A percentile compares a stretch with the other conserved stretches of the same genome.
These are phyloP conservation scores for Columba guinea DNA, from an alignment of 2,797 vertebrate species.

Conservation along the genomic window DNA sequence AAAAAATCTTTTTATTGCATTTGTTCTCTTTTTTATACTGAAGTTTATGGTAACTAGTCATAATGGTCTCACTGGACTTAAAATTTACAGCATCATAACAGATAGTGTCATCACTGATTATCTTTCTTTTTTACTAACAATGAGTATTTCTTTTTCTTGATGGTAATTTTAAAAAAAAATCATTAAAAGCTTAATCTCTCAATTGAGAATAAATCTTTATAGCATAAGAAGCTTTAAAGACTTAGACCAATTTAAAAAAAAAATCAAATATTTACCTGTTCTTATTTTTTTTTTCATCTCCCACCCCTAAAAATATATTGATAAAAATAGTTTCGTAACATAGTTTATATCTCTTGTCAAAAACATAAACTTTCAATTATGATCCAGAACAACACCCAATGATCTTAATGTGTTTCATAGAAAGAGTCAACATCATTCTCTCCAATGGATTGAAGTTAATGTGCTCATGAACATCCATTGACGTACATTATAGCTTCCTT, in stretches of 20 bases:
- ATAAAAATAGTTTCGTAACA: not conserved
- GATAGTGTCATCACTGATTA: not conserved
- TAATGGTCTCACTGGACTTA: not conserved
- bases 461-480: constrained; percentile 12
- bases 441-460: not conserved
- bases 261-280: not conserved
- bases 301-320: not conserved
- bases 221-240: not conserved
- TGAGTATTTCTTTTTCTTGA: not conserved
- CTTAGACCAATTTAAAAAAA: not conserved
- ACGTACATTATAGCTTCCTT: constrained; percentile 5
- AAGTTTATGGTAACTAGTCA: not conserved
- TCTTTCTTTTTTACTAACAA: not conserved
- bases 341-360: not conserved
- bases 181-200: not conserved
- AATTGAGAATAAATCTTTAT: not conserved
- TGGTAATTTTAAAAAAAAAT: not conserved
- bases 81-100: not conserved
- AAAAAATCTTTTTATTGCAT: not conserved
- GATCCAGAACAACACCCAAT: not conserved
- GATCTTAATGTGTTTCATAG: not conserved
- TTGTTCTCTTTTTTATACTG: not conserved
- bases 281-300: not conserved
- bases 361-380: not conserved
- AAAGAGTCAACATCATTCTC: constrained; percentile 4